These are phyloP conservation scores for Noctua janthina DNA, from an alignment of 2,888 invertebrate species.

Conservation along the genomic window DNA sequence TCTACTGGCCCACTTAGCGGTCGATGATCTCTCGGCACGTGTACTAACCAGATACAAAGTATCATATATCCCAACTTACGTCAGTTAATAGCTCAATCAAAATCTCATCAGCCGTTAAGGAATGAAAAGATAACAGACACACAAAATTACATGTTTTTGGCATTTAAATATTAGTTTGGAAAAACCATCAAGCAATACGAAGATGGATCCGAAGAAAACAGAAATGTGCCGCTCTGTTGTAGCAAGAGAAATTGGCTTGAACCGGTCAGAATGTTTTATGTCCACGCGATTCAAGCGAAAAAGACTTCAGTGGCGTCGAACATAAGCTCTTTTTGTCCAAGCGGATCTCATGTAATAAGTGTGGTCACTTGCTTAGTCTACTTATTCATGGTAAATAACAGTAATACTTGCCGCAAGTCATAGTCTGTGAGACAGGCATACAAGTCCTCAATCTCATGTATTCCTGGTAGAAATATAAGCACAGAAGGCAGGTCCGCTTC, in stretches of 20 bases:
- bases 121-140: not conserved
- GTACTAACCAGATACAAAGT: not conserved
- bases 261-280: not conserved
- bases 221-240: not conserved
- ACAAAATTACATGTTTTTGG: not conserved
- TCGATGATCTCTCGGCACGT: not conserved
- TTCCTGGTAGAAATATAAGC: slow-evolving; percentile 97
- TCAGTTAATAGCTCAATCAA: not conserved
- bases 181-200: no score
- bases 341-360: not conserved
- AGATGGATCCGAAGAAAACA: not conserved
- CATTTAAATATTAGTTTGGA: not conserved
- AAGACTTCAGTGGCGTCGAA: not conserved
- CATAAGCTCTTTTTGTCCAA: not conserved
- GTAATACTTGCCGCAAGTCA: slow-evolving; percentile 73
- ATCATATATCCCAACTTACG: not conserved
- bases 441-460: slow-evolving; percentile 95
- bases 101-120: not conserved
- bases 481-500: slow-evolving; percentile 91
- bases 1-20: not conserved
- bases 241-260: not conserved
- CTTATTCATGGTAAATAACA: not conserved
- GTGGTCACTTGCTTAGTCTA: not conserved
- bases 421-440: slow-evolving; percentile 83
- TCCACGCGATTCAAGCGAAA: not conserved